Conservation (phyloP, 2,797 vertebrate genomes). For the Argyrosomus regius region DNA sequence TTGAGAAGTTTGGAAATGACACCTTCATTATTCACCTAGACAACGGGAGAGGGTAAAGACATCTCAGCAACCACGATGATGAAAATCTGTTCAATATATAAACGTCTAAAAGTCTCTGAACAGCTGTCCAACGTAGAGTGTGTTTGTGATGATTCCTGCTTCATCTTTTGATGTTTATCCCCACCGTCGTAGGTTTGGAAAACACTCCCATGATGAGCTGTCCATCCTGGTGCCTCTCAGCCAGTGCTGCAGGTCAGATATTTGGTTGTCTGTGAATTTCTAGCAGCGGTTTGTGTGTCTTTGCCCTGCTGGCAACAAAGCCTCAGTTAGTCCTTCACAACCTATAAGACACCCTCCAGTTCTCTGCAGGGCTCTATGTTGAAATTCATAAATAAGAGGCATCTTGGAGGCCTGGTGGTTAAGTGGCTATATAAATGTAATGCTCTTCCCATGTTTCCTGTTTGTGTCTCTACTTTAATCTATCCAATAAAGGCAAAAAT, state of each 20-base stretch:
- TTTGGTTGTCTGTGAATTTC: background rate
- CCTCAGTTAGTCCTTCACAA: background rate
- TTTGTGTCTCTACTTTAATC: background rate
- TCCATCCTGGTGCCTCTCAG: conserved; percentile 97
- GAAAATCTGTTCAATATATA: background rate
- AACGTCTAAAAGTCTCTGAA: background rate
- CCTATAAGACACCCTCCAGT: too few relatives aligned
- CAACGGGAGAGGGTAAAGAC: conserved; percentile 95
- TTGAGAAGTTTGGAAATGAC: conserved; percentile 98
- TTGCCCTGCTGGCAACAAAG: background rate
- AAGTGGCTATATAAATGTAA: too few relatives aligned
- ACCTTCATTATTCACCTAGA: conserved; percentile 98
- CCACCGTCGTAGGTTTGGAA: conserved; percentile 90
- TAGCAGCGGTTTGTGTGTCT: background rate
- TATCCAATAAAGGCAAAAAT: background rate
- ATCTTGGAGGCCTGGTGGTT: too few relatives aligned
- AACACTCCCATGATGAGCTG: conserved; percentile 95
- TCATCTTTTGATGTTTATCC: background rate
- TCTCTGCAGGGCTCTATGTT: too few relatives aligned
- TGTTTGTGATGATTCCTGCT: background rate
- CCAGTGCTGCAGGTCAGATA: conserved; percentile 96
- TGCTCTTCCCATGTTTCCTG: too few relatives aligned
- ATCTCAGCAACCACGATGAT: background rate
- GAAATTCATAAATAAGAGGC: too few relatives aligned
- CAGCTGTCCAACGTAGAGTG: background rate